Evolutionary conservation across 1,140 invertebrate genomes (phyloP), one percentile per base, ranked within the genome.

Genomic region (Formica selysi): DNA sequence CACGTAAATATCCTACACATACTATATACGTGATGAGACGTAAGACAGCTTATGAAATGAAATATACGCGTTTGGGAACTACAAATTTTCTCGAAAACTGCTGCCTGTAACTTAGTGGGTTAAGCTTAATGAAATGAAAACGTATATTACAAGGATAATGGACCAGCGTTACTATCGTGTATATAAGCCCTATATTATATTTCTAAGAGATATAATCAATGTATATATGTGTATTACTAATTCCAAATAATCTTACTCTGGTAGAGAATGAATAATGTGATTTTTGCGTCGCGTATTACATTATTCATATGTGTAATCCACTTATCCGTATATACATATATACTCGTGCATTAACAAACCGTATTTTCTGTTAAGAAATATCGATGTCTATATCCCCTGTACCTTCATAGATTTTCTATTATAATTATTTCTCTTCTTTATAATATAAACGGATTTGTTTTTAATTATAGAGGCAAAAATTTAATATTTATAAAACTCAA

Each of bases 61-160:
- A 83, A 74, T 48, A 57, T 48, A 83, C 68, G 16, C 48, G 44
- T 83, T 73, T 44, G 79, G 54, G 68, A 74, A 26, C 79, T 83
- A 61, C 54, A 83, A 83, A 83, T 74, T 83, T 83, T 74, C 79
- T 83, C 11, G 26, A 83, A 83, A 83, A 83, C 68, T 44, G 51
- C 51, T 83, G n/a, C 38, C 54, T 41, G 79, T 83, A 83, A 73
- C 79, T 83, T 61, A 61, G 68, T 38, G 13, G 79, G 79, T 59
- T 74, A 62, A 59, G 54, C 38, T 83, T 83, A 83, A 83, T 74
- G 68, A 83, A 83, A 74, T 83, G 79, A 74, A 83, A 74, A 73
- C 68, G 79, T 83, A 83, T 83, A 83, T 83, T 83, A 83, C 79
- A 74, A 83, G 54, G 54, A 61, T 83, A 83, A 83, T 74, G 54